These are phyloP conservation scores for Passer montanus DNA, from an alignment of 2,113 vertebrate species.

Conservation along the genomic window DNA sequence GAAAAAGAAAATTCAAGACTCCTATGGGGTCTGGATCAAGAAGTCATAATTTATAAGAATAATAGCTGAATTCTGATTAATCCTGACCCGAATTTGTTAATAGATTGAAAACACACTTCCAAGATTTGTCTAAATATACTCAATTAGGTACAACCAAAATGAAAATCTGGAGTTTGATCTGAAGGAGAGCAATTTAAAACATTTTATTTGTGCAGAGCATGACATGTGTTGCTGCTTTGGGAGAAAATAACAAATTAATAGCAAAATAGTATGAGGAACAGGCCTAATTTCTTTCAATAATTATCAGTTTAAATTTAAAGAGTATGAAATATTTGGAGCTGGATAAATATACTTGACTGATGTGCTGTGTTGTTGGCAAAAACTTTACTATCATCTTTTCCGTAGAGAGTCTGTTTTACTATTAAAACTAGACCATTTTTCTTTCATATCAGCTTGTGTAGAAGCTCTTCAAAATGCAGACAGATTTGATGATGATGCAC, in stretches of 20 bases:
- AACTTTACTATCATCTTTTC: background rate
- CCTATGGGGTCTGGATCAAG: background rate
- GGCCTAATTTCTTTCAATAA: background rate
- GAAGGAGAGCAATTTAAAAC: background rate
- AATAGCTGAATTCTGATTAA: background rate
- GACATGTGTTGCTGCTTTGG: background rate
- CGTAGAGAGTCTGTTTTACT: background rate
- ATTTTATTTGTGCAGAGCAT: background rate
- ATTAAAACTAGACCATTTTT: background rate
- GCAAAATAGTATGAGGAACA: background rate
- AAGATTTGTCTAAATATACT: background rate
- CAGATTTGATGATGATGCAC: background rate
- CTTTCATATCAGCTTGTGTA: conserved; percentile 7
- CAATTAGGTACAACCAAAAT: background rate
- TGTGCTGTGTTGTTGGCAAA: background rate
- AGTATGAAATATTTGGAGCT: background rate
- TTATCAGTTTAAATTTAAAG: background rate
- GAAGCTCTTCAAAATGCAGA: conserved; percentile 26
- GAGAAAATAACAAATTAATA: background rate
- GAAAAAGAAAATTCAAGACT: background rate
- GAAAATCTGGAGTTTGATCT: background rate
- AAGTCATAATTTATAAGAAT: background rate
- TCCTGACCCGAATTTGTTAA: background rate
- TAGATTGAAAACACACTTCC: background rate
- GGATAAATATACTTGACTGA: background rate